phyloP scores from a whole-genome alignment of 1,140 invertebrate genomes.

The Aporrectodea caliginosa region DNA sequence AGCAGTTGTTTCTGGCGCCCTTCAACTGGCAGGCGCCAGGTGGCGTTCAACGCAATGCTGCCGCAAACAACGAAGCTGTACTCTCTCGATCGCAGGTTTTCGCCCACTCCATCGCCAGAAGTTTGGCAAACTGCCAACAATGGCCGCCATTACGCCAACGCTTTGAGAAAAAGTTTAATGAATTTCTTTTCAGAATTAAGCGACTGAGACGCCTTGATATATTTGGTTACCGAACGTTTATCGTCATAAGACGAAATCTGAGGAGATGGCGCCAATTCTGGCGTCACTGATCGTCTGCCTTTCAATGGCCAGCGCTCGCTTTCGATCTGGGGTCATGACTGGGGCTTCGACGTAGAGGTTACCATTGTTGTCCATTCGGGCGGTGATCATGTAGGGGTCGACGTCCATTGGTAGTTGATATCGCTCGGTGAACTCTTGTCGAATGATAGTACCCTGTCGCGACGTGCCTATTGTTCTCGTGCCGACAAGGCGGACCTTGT shows the following conservation, averaged over 20 bases:
- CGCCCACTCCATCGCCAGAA: no score
- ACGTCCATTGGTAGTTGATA: constrained; percentile 25
- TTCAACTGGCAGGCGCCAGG: no score
- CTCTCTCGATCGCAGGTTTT: no score
- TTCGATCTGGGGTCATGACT: not conserved
- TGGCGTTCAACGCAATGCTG: no score
- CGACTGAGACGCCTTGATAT: no score
- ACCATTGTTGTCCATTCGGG: constrained; percentile 23
- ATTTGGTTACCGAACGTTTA: no score
- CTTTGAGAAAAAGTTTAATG: no score
- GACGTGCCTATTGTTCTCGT: not conserved
- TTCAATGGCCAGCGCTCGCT: not conserved
- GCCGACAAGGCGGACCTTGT: constrained; percentile 24
- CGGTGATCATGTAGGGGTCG: constrained; percentile 28
- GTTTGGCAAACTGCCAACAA: no score
- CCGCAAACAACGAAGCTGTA: no score
- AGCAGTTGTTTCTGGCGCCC: no score
- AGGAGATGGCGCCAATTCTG: not conserved
- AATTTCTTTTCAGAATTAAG: no score
- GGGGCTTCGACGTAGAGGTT: constrained; percentile 27
- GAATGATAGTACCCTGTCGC: not conserved
- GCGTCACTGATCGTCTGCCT: not conserved
- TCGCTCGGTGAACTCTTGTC: constrained; percentile 23
- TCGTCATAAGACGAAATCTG: not conserved
- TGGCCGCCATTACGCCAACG: no score